Base-by-base conservation (phyloP, 2,888 invertebrate genomes). In the Troides oblongomaculatus region DNA sequence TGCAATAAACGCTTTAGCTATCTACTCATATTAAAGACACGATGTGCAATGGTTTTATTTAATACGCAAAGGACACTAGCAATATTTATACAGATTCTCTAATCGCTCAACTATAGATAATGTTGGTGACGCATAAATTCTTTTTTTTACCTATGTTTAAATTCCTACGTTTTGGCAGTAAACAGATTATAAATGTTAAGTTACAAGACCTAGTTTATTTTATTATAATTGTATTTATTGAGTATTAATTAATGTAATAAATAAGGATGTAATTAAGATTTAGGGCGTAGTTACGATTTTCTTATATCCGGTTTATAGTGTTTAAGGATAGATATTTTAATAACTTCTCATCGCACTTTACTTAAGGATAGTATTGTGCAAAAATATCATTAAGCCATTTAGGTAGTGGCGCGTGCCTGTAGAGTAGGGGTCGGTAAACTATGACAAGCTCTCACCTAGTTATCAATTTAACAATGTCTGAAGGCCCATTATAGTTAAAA, bases 81-180 rank as follows among this genome's bases (percentile, higher is more conserved):
- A n/a, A 57, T 57, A 57, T 23, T 59, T 21, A 36, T 18, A 66
- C 18, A 21, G 53, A 23, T 39, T 66, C 57, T 50, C 14, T 50
- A 50, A 68, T 36, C 58, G 30, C 63, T 68, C 69, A 65, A 66
- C 62, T 62, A 65, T 62, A 36, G 18, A 59, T 60, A 53, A 63
- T 57, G 50, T 62, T 64, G 43, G 36, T 56, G 43, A 59, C 62
- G 58, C 62, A 65, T 65, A 65, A 70, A 50, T 62, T 50, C 21
- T 58, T 43, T 7, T 65, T 62, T 18, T 57, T 8, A 62, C 12
- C 6, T 57, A 43, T 62, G 25, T 57, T 21, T 57, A n/a, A n/a
- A 58, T 68, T 25, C 18, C 21, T 21, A 1, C 14, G 17, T 30
- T 62, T 56, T 57, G 43, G n/a, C 21, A 25, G 39, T 39, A 50